Conservation (phyloP, 2,797 vertebrate genomes). For the Falco concolor region DNA sequence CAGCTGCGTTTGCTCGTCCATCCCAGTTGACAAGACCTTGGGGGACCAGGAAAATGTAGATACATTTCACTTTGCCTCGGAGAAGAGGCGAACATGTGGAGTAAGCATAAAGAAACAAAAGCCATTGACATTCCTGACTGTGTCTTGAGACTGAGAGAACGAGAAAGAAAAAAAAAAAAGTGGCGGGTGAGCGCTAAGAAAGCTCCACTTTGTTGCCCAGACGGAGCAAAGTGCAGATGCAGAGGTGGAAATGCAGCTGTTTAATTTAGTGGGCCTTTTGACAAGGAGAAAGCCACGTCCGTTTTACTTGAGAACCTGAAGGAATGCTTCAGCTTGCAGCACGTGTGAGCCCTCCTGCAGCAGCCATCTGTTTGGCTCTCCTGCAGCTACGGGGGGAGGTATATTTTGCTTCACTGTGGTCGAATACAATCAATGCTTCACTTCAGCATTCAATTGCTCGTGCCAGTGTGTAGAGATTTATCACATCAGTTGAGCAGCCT, state of each 20-base stretch:
- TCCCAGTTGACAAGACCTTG: background rate
- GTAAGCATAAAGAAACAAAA: conserved; percentile 40
- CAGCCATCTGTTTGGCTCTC: conserved; percentile 26
- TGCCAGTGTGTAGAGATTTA: conserved; percentile 4
- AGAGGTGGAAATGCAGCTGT: conserved; percentile 49
- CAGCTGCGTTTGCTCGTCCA: background rate
- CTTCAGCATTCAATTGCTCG: background rate
- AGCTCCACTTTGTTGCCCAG: conserved; percentile 30
- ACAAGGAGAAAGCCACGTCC: background rate
- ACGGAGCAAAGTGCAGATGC: conserved; percentile 16
- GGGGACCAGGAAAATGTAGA: background rate
- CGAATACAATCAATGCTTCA: background rate
- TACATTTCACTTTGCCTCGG: background rate
- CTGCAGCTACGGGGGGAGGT: background rate
- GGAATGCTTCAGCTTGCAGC: background rate
- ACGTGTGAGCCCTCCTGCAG: conserved; percentile 18
- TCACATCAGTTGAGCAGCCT: conserved; percentile 3
- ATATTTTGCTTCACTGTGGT: background rate
- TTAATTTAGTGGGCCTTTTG: background rate
- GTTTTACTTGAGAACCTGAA: background rate
- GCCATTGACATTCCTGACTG: conserved; percentile 6
- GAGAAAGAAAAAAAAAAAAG: background rate
- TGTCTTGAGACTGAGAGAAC: background rate
- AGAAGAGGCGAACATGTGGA: conserved; percentile 20
- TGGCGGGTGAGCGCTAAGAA: background rate